Conservation (phyloP, 2,797 vertebrate genomes). For the Ctenosaura bakeri region DNA sequence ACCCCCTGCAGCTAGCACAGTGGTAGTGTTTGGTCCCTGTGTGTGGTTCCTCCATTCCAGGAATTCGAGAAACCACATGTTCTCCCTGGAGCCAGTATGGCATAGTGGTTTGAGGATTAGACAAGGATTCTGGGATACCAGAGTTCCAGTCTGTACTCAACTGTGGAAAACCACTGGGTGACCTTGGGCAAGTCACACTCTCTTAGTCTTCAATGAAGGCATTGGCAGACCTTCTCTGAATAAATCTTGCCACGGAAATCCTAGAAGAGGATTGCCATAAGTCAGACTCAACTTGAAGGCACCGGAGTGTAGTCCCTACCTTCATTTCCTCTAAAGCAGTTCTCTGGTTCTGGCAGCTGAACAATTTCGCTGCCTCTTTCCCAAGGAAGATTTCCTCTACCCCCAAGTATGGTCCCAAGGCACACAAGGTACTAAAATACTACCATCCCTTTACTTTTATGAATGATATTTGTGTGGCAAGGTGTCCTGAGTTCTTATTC, state of each 20-base stretch:
- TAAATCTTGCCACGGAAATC: too few relatives aligned
- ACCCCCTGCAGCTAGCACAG: background rate
- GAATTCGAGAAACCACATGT: background rate
- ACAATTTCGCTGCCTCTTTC: background rate
- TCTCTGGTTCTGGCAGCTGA: background rate
- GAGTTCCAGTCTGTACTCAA: background rate
- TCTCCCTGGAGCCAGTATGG: background rate
- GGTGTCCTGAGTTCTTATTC: background rate
- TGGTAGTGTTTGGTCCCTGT: background rate
- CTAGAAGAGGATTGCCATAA: too few relatives aligned
- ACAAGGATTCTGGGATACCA: background rate
- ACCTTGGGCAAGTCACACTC: too few relatives aligned
- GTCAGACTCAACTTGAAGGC: too few relatives aligned
- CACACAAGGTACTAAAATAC: background rate
- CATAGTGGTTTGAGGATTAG: too few relatives aligned
- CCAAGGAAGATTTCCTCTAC: background rate
- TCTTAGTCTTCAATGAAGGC: too few relatives aligned
- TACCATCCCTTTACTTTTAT: background rate
- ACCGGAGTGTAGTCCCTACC: background rate
- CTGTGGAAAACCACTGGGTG: too few relatives aligned
- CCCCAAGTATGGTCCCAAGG: background rate
- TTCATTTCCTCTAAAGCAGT: background rate
- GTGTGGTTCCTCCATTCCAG: conserved; percentile 1
- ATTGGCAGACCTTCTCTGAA: too few relatives aligned
- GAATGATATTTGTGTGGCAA: background rate